phyloP scores from a whole-genome alignment of 53 echinoderm and acorn worm genomes.

The Antedon mediterranea region DNA sequence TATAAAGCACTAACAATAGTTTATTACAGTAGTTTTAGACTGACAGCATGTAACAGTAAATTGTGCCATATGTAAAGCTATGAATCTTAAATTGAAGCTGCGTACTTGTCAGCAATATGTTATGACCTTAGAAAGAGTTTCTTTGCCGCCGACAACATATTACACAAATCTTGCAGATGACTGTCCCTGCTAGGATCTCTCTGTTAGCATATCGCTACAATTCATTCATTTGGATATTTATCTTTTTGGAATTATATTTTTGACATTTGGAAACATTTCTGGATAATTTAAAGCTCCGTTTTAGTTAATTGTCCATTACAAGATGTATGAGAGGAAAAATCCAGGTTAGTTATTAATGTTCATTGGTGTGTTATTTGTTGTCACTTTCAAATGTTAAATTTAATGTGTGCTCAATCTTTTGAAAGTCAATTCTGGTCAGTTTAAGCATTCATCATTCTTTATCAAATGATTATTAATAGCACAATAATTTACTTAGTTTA shows the following conservation, averaged over 20 bases:
- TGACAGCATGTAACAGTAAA: not conserved
- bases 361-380: too few species aligned
- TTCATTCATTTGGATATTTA: not conserved
- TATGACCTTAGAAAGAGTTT: not conserved
- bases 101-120: not conserved
- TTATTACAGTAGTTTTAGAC: not conserved
- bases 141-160: not conserved
- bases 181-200: not conserved
- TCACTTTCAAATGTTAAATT: too few species aligned
- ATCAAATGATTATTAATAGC: too few species aligned
- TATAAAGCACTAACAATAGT: not conserved
- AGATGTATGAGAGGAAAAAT: not conserved
- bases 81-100: not conserved
- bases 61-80: not conserved
- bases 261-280: not conserved
- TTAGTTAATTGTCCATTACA: not conserved
- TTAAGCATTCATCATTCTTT: too few species aligned
- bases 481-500: too few species aligned
- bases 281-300: not conserved
- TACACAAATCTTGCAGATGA: not conserved
- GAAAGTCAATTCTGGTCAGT: too few species aligned
- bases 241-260: not conserved
- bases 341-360: not conserved
- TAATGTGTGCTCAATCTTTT: too few species aligned
- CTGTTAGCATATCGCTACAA: not conserved